phyloP scores from a whole-genome alignment of 1,140 invertebrate species.

The Drosophila trapezifrons region DNA sequence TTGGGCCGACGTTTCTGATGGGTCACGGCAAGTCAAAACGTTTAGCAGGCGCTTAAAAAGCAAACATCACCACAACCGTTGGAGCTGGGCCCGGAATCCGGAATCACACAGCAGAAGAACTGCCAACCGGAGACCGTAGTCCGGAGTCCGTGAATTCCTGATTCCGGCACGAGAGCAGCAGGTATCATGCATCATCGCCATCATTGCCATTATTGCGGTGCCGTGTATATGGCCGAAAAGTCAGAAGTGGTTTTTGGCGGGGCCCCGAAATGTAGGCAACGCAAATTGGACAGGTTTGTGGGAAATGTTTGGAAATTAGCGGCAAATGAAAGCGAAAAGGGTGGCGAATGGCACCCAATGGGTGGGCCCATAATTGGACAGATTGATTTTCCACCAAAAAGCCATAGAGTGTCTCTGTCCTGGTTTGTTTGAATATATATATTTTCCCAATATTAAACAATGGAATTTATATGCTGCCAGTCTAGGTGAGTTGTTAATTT shows the following conservation, averaged over 20 bases:
- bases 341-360: not conserved
- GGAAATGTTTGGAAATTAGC: conserved; percentile 21
- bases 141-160: not conserved
- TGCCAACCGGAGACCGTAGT: not conserved
- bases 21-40: conserved; percentile 59
- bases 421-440: too few species aligned
- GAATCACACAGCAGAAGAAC: too few species aligned
- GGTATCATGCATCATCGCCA: conserved; percentile 31
- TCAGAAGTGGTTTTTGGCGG: conserved; percentile 1
- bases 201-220: conserved; percentile 5
- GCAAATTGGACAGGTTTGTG: conserved; percentile 8
- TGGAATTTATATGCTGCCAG: not conserved
- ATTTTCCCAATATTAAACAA: not conserved
- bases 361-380: not conserved
- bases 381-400: conserved; percentile 3
- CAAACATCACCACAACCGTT: conserved; percentile 14
- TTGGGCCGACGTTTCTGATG: conserved; percentile 7
- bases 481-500: conserved; percentile 5
- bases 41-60: conserved; percentile 70
- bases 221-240: not conserved
- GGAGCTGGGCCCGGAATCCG: not conserved
- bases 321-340: not conserved
- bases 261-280: conserved; percentile 24
- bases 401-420: not conserved
- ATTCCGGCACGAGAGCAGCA: too few species aligned